A percentile compares a stretch with the other conserved stretches of the same genome.
phyloP scores from a whole-genome alignment of 2,113 vertebrate genomes.

The Microcebus tavaratra region DNA sequence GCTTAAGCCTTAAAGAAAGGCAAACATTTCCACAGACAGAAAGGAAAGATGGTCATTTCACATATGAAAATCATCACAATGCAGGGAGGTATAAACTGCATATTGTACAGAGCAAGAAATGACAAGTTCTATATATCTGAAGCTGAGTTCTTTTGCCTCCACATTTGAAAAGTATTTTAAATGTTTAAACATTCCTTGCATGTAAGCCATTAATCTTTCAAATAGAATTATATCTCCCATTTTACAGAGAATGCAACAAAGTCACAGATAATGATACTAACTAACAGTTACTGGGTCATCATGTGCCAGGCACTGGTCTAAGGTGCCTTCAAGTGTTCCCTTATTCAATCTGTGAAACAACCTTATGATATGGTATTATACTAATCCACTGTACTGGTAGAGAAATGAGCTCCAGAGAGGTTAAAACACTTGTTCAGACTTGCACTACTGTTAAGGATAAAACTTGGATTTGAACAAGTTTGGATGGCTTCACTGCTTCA shows the following conservation, averaged over 20 bases:
- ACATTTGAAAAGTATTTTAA: background rate
- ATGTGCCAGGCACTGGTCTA: background rate
- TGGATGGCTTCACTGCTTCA: background rate
- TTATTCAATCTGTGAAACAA: background rate
- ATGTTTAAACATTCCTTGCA: background rate
- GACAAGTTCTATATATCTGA: background rate
- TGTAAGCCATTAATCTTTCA: background rate
- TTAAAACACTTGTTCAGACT: background rate
- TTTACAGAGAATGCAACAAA: background rate
- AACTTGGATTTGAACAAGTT: background rate
- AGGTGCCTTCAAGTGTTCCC: background rate
- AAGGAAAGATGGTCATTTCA: constrained; percentile 2
- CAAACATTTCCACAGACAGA: background rate
- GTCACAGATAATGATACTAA: background rate
- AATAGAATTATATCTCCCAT: background rate
- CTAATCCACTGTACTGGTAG: background rate
- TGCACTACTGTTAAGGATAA: background rate
- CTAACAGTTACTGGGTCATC: background rate
- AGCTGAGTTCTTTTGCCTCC: background rate
- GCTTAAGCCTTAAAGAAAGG: background rate
- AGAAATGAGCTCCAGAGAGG: background rate
- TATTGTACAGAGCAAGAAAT: background rate
- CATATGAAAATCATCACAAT: constrained; percentile 1
- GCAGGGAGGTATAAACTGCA: background rate
- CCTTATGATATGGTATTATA: background rate